A percentile compares a stretch with the other conserved stretches of the same genome.
Conservation (phyloP, 2,113 vertebrate species). For the Hipposideros armiger region DNA sequence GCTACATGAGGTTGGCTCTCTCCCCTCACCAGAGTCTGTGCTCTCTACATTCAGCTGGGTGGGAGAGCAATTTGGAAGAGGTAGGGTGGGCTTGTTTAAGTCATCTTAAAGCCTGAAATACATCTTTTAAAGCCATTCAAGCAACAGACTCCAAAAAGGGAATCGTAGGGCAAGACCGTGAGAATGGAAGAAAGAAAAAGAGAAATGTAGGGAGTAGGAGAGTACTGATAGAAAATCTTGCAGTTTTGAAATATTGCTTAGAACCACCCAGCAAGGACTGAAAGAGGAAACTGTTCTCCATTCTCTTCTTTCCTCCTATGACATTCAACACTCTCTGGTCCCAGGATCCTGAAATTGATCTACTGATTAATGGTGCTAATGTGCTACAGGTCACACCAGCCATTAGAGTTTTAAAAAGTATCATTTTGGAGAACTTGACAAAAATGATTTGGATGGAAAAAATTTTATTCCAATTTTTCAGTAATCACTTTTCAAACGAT, state of each 20-base stretch:
- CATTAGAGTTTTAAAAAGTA: neutral
- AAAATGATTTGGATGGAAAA: slow-evolving; percentile 26
- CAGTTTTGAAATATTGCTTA: neutral
- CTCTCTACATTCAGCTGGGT: neutral
- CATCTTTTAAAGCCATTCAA: slow-evolving; percentile 15
- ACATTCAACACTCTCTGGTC: neutral
- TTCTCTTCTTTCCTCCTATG: slow-evolving; percentile 16
- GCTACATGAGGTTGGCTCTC: neutral
- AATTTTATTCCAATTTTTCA: slow-evolving; percentile 5
- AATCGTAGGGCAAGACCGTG: neutral
- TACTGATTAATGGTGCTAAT: neutral
- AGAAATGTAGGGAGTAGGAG: neutral
- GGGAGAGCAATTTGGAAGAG: slow-evolving; percentile 20
- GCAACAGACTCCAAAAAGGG: neutral
- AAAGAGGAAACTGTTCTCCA: neutral
- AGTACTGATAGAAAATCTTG: neutral
- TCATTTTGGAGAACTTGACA: neutral
- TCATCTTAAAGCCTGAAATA: neutral
- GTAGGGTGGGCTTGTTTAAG: neutral
- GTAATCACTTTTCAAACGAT: slow-evolving; percentile 1
- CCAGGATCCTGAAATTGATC: neutral
- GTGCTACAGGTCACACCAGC: neutral
- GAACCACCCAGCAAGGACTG: neutral
- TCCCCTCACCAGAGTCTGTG: neutral
- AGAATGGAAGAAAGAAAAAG: neutral